Conservation (phyloP, 2,797 vertebrate genomes). For the Propithecus deckenii region DNA sequence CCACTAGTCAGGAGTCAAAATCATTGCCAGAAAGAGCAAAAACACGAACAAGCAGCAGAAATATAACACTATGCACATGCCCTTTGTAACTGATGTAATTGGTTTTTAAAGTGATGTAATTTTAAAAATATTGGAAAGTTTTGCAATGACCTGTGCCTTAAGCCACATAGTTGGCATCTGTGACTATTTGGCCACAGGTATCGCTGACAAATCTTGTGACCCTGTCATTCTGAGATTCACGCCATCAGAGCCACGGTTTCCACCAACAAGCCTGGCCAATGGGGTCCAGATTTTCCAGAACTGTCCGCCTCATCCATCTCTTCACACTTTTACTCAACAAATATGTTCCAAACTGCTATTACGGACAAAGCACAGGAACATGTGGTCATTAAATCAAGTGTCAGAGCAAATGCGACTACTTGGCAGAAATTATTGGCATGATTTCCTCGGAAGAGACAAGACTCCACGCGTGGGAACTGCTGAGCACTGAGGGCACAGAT, state of each 20-base stretch:
- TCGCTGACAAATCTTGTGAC: neutral
- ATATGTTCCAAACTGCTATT: accelerated
- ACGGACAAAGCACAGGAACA: neutral
- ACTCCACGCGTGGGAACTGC: accelerated
- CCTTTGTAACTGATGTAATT: neutral
- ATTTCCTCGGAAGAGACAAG: neutral
- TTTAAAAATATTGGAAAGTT: neutral
- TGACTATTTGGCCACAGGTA: neutral
- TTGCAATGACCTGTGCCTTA: neutral
- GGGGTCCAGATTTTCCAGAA: neutral
- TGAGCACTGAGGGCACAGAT: accelerated
- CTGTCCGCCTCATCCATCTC: neutral
- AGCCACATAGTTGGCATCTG: no score
- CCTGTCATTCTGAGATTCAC: neutral
- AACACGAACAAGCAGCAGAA: neutral
- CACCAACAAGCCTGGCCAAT: accelerated
- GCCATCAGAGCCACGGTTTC: neutral
- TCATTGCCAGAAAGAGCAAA: neutral
- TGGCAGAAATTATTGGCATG: neutral
- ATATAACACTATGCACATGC: accelerated
- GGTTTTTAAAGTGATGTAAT: neutral
- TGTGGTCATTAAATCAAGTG: neutral
- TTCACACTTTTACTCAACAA: neutral
- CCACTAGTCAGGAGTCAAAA: neutral
- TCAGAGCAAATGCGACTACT: neutral